Evolutionary conservation across 2,888 invertebrate species (phyloP).

Genomic region (Trypoxylon attenuatum): DNA sequence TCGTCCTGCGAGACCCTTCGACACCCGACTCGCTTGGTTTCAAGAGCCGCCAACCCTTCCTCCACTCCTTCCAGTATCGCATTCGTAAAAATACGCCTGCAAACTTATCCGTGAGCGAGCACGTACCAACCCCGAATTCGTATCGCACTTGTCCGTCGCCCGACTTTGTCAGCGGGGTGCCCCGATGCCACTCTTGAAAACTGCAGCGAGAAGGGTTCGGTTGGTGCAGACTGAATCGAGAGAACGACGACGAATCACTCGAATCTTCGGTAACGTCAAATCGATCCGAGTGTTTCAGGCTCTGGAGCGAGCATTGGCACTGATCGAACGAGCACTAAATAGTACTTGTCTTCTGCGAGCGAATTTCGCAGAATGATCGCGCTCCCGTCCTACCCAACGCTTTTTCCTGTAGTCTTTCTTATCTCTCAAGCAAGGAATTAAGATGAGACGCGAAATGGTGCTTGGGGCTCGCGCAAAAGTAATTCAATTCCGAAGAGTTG

Average conservation of each 20-base stretch:
- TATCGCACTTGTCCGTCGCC: neutral
- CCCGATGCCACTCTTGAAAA: neutral
- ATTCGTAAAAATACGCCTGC: conserved; percentile 52
- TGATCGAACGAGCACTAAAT: too few relatives aligned
- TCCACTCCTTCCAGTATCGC: conserved; percentile 1
- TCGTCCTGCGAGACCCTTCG: conserved; percentile 35
- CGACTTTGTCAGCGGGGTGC: neutral
- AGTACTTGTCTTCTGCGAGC: too few relatives aligned
- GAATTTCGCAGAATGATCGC: too few relatives aligned
- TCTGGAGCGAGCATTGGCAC: too few relatives aligned
- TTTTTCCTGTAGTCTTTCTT: too few relatives aligned
- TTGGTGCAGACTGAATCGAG: conserved; percentile 37
- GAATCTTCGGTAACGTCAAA: too few relatives aligned
- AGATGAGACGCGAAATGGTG: too few relatives aligned
- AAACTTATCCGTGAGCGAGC: conserved; percentile 51
- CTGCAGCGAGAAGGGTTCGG: conserved; percentile 11
- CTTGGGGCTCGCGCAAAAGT: too few relatives aligned
- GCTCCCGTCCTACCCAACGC: too few relatives aligned
- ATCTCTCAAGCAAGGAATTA: too few relatives aligned
- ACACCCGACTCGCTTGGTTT: conserved; percentile 11
- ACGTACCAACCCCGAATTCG: conserved; percentile 4
- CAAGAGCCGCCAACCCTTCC: conserved; percentile 34
- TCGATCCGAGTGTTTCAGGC: neutral
- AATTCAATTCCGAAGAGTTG: too few relatives aligned
- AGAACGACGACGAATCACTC: conserved; percentile 16